These are phyloP conservation scores for Lucilia cuprina DNA, from an alignment of 1,140 invertebrate species.

Conservation along the genomic window DNA sequence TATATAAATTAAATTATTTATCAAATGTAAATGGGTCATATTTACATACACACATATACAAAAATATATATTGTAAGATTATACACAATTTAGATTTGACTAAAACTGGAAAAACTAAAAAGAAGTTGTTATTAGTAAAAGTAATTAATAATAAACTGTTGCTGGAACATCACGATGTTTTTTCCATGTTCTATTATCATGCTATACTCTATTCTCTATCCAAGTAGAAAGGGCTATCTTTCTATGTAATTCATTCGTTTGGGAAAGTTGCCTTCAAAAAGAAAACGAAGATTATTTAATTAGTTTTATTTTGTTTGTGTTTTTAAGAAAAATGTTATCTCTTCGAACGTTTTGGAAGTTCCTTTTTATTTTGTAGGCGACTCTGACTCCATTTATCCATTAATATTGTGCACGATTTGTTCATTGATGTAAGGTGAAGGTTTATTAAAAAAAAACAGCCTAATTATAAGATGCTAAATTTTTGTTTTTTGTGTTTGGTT, in stretches of 20 bases:
- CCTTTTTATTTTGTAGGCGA: not conserved
- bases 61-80: not conserved
- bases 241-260: not conserved
- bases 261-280: slow-evolving; percentile 50
- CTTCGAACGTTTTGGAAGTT: not conserved
- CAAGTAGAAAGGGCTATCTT: not conserved
- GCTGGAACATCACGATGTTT: not conserved
- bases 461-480: not conserved
- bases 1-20: not conserved
- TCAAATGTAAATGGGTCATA: not conserved
- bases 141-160: not conserved
- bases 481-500: not conserved
- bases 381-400: not conserved
- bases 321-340: not conserved
- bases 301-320: slow-evolving; percentile 43
- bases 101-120: slow-evolving; percentile 4
- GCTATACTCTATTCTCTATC: not conserved
- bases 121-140: not conserved
- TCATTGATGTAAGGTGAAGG: not conserved
- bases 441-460: not conserved
- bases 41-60: not conserved
- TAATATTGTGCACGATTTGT: not conserved
- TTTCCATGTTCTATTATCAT: not conserved
- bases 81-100: not conserved
- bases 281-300: slow-evolving; percentile 59